These are phyloP conservation scores for Pollenia angustigena DNA, from an alignment of 2,888 invertebrate species.

Conservation along the genomic window DNA sequence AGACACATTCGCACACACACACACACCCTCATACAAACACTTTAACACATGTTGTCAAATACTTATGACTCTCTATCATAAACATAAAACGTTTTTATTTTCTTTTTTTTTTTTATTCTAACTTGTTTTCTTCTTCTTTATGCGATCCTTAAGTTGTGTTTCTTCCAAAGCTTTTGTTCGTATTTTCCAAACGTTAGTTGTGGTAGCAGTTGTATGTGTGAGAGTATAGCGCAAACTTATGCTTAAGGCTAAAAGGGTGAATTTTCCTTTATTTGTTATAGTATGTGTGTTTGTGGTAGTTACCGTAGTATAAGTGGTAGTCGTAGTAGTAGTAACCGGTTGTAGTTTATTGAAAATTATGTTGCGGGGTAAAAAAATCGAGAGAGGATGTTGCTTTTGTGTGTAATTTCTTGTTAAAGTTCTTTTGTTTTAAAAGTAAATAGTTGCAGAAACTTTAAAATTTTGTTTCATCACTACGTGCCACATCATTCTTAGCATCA, in stretches of 20 bases:
- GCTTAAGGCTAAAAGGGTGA: slow-evolving; percentile 58
- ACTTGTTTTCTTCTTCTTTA: slow-evolving; percentile 24
- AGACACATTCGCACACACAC: background rate
- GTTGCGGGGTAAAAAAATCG: slow-evolving; percentile 8
- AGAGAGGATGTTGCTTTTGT: slow-evolving; percentile 3
- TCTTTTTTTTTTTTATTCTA: background rate
- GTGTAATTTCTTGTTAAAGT: slow-evolving; percentile 5
- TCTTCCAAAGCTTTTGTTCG: slow-evolving; percentile 8
- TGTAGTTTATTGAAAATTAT: slow-evolving; percentile 43
- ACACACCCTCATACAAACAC: background rate
- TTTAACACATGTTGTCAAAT: slow-evolving; percentile 21
- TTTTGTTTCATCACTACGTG: slow-evolving; percentile 65
- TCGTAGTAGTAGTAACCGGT: slow-evolving; percentile 33
- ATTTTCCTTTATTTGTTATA: slow-evolving; percentile 29
- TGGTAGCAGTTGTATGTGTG: slow-evolving; percentile 9
- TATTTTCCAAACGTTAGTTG: background rate
- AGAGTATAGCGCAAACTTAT: slow-evolving; percentile 2
- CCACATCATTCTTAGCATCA: slow-evolving; percentile 61
- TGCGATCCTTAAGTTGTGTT: slow-evolving; percentile 37
- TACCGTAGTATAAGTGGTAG: slow-evolving; percentile 9
- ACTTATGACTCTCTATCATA: slow-evolving; percentile 52
- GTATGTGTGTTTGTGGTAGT: background rate
- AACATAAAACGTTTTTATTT: slow-evolving; percentile 52
- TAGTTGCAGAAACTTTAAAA: slow-evolving; percentile 63
- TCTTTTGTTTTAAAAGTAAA: slow-evolving; percentile 51